phyloP scores from a whole-genome alignment of 2,797 vertebrate species.

The Acestrorhynchus altus region DNA sequence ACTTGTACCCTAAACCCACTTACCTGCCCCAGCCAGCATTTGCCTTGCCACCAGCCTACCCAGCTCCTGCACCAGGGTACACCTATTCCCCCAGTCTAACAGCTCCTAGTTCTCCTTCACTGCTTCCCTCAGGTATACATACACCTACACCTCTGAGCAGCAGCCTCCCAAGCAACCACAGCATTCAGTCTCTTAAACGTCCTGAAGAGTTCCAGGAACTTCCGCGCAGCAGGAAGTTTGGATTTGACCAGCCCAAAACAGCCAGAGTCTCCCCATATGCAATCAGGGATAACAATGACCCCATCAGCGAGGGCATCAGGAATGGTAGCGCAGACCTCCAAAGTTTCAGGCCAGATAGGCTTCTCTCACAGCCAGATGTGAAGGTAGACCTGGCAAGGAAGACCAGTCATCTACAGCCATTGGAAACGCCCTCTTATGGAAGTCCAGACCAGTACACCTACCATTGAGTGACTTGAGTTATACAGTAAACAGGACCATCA shows the following conservation, averaged over 20 bases:
- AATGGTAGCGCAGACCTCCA: constrained; percentile 38
- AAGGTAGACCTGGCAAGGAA: constrained; percentile 46
- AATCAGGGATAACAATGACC: constrained; percentile 36
- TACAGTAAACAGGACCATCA: neutral
- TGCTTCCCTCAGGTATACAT: constrained; percentile 85
- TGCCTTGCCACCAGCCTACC: constrained; percentile 79
- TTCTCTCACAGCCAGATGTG: constrained; percentile 31
- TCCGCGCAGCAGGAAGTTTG: constrained; percentile 84
- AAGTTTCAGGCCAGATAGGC: constrained; percentile 46
- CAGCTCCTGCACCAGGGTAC: constrained; percentile 77
- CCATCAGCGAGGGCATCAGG: constrained; percentile 1
- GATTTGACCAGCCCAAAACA: constrained; percentile 53
- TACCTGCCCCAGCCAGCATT: constrained; percentile 85
- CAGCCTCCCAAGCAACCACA: constrained; percentile 75
- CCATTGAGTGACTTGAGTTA: constrained; percentile 34
- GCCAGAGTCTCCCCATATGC: constrained; percentile 45
- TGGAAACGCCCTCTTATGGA: constrained; percentile 43
- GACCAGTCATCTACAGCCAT: constrained; percentile 30
- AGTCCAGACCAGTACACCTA: constrained; percentile 52
- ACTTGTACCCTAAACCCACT: constrained; percentile 66
- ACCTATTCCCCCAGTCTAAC: constrained; percentile 77
- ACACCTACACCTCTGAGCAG: constrained; percentile 84
- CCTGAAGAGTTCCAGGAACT: constrained; percentile 70
- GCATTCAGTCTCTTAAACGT: constrained; percentile 75
- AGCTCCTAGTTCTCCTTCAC: constrained; percentile 82